Conservation (phyloP, 2,888 invertebrate species). For the Operophtera brumata region DNA sequence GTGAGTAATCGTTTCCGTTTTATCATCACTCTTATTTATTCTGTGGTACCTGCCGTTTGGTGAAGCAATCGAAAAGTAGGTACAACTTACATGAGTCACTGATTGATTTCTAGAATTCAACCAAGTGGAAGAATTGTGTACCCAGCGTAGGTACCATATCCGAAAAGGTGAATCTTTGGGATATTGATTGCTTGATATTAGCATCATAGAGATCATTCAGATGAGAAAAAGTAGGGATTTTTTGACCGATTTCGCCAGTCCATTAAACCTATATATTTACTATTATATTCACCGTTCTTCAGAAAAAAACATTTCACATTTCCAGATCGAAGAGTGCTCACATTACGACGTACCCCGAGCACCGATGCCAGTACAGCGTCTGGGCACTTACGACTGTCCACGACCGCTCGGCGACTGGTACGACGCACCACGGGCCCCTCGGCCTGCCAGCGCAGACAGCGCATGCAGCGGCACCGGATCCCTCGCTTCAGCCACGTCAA, state of each 20-base stretch:
- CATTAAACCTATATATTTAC: not conserved
- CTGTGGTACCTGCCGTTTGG: too few species aligned
- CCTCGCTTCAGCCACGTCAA: conserved; percentile 73
- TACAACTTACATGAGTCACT: conserved; percentile 2
- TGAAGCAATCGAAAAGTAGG: not conserved
- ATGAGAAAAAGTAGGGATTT: too few species aligned
- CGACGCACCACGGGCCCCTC: conserved; percentile 72
- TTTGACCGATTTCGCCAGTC: too few species aligned
- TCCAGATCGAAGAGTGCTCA: conserved; percentile 74
- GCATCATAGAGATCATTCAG: not conserved
- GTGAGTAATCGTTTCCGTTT: conserved; percentile 29
- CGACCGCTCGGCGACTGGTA: conserved; percentile 70
- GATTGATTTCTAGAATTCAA: not conserved
- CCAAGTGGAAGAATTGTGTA: not conserved
- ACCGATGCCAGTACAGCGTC: conserved; percentile 83
- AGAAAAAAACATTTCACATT: not conserved
- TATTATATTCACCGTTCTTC: not conserved
- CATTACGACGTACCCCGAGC: conserved; percentile 77
- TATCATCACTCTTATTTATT: too few species aligned
- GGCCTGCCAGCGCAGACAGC: conserved; percentile 80
- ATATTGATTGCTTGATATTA: not conserved
- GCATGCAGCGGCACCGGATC: conserved; percentile 78
- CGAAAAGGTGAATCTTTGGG: not conserved
- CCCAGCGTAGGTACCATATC: not conserved
- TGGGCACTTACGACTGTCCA: conserved; percentile 85